A percentile compares a stretch with the other conserved stretches of the same genome.
Evolutionary conservation across 2,797 vertebrate species (phyloP).

Genomic region (Gymnocypris eckloni): DNA sequence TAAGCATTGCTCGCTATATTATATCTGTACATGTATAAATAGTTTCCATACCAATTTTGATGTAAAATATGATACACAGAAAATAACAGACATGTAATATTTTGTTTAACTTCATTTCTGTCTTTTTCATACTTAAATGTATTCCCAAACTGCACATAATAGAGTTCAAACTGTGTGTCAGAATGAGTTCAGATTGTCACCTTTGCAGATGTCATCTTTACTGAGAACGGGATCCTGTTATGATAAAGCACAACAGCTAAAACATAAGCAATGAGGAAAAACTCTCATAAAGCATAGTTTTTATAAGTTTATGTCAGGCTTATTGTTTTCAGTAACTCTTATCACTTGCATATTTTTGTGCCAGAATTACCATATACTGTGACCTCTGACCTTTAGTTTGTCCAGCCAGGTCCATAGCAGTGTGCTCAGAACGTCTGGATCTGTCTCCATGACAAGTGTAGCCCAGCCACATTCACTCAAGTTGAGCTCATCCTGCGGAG

Average conservation of each 20-base stretch:
- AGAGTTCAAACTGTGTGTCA: background rate
- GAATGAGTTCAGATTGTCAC: slow-evolving; percentile 58
- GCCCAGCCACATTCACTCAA: slow-evolving; percentile 81
- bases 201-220: slow-evolving; percentile 76
- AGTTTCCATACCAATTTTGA: no score
- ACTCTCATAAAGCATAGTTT: background rate
- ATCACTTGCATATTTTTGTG: background rate
- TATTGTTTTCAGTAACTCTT: background rate
- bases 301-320: background rate
- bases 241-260: slow-evolving; percentile 15
- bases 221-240: slow-evolving; percentile 79
- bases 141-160: background rate
- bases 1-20: background rate
- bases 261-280: background rate
- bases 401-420: slow-evolving; percentile 85
- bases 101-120: background rate
- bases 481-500: slow-evolving; percentile 80
- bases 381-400: slow-evolving; percentile 76
- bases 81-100: background rate
- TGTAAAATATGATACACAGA: background rate
- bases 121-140: background rate
- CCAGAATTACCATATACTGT: background rate
- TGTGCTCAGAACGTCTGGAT: slow-evolving; percentile 78
- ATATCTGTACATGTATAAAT: background rate
- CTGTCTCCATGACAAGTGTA: slow-evolving; percentile 76